A percentile compares a stretch with the other conserved stretches of the same genome.
phyloP scores from a whole-genome alignment of 2,888 invertebrate species.

The Allophyes oxyacanthae region DNA sequence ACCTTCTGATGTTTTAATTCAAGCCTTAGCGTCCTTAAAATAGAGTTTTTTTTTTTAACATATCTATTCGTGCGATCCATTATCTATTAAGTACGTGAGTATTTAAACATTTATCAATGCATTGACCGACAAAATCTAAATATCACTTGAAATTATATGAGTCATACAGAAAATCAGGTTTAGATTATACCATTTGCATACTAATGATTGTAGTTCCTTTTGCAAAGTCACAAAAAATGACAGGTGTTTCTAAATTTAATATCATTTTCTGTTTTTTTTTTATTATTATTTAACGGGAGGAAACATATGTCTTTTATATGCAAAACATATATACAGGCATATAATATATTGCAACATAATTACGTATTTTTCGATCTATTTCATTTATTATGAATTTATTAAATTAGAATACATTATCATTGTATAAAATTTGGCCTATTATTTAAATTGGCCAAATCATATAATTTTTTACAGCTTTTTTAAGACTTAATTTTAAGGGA shows the following conservation, averaged over 20 bases:
- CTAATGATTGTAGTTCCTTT: slow-evolving; percentile 51
- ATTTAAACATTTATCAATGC: slow-evolving; percentile 51
- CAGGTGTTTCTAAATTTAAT: slow-evolving; percentile 56
- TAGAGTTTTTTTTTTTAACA: slow-evolving; percentile 18
- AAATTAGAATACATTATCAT: too few species aligned
- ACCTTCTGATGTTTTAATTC: slow-evolving; percentile 6
- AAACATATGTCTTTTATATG: slow-evolving; percentile 23
- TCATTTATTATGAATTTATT: too few species aligned
- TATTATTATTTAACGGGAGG: slow-evolving; percentile 24
- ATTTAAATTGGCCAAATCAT: too few species aligned
- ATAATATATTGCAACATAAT: slow-evolving; percentile 1
- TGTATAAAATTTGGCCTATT: too few species aligned
- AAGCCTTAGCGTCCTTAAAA: neutral
- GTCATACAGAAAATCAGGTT: slow-evolving; percentile 49
- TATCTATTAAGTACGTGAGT: slow-evolving; percentile 31
- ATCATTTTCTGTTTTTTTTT: slow-evolving; percentile 44
- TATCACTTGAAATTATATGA: slow-evolving; percentile 52
- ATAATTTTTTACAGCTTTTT: too few species aligned
- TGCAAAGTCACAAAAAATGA: slow-evolving; percentile 51
- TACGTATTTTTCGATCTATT: neutral
- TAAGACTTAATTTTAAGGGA: too few species aligned
- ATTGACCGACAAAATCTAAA: slow-evolving; percentile 55
- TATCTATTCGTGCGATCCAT: slow-evolving; percentile 24
- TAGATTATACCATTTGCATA: slow-evolving; percentile 44
- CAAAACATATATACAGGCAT: slow-evolving; percentile 2